A percentile compares a stretch with the other conserved stretches of the same genome.
These are phyloP conservation scores for Sinella curviseta DNA, from an alignment of 1,140 invertebrate genomes.

Conservation along the genomic window DNA sequence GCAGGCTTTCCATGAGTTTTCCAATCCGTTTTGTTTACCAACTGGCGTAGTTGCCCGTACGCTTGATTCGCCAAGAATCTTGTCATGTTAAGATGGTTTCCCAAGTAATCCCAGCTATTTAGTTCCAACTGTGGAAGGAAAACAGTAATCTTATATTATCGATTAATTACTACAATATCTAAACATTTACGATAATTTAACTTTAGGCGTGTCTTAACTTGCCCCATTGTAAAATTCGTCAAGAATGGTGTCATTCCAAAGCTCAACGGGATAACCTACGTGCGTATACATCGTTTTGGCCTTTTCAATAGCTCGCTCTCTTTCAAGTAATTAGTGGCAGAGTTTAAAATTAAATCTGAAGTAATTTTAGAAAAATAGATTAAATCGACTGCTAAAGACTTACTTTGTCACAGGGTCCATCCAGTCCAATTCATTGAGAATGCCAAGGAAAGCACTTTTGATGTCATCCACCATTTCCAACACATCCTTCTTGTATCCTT, in stretches of 20 bases:
- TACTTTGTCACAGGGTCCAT: conserved; percentile 59
- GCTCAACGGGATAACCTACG: conserved; percentile 58
- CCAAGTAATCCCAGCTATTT: conserved; percentile 52
- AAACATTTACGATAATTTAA: too few species aligned
- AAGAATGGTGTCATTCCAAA: conserved; percentile 62
- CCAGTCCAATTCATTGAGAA: conserved; percentile 59
- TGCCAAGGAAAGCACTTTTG: conserved; percentile 57
- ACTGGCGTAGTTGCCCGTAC: conserved; percentile 54
- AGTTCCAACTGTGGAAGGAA: conserved; percentile 53
- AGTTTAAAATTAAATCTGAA: too few species aligned
- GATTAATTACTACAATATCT: too few species aligned
- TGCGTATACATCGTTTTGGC: conserved; percentile 58
- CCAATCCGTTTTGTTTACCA: conserved; percentile 58
- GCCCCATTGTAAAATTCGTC: conserved; percentile 68
- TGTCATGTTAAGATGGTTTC: conserved; percentile 53
- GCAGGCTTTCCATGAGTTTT: conserved; percentile 55
- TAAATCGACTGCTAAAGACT: too few species aligned
- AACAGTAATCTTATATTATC: too few species aligned
- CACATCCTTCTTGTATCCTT: conserved; percentile 47
- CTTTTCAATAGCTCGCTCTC: conserved; percentile 18
- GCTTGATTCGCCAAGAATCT: conserved; percentile 53
- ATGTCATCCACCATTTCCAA: conserved; percentile 61
- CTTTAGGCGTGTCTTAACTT: not conserved
- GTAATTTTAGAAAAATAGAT: too few species aligned
- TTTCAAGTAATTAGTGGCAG: not conserved